Conservation (phyloP, 2,113 vertebrate genomes). For the Epinephelus lanceolatus region DNA sequence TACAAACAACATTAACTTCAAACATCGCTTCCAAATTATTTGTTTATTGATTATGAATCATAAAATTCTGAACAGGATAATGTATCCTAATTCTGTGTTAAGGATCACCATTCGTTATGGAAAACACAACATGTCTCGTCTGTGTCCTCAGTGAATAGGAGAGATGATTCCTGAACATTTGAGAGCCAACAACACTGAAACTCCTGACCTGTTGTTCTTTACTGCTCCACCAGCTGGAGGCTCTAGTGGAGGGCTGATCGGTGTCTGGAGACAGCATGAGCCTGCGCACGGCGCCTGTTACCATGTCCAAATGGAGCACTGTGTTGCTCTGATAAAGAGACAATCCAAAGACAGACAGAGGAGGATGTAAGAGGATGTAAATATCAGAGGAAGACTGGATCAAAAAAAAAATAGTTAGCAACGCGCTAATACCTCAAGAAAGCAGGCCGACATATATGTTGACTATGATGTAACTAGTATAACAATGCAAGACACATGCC, state of each 20-base stretch:
- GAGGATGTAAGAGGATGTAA: neutral
- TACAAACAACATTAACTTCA: neutral
- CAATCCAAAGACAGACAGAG: neutral
- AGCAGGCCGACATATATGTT: no score
- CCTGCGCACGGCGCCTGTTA: conserved; percentile 84
- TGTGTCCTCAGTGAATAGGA: no score
- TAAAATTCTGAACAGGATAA: neutral
- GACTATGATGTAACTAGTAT: no score
- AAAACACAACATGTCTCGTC: no score
- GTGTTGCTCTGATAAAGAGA: conserved; percentile 88
- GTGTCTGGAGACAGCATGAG: conserved; percentile 84
- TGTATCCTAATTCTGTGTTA: no score
- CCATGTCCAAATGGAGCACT: conserved; percentile 90
- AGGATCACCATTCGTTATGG: neutral
- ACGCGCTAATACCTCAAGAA: no score
- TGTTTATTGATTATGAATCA: neutral
- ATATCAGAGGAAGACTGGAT: neutral
- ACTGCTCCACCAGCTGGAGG: conserved; percentile 90
- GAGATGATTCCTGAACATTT: neutral
- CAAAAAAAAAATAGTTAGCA: no score
- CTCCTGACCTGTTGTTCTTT: conserved; percentile 87
- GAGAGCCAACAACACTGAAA: neutral
- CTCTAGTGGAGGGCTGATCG: conserved; percentile 74
- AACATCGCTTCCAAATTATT: neutral
- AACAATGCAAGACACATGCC: neutral